Conservation (phyloP, 2,797 vertebrate genomes). For the Mycteria americana region DNA sequence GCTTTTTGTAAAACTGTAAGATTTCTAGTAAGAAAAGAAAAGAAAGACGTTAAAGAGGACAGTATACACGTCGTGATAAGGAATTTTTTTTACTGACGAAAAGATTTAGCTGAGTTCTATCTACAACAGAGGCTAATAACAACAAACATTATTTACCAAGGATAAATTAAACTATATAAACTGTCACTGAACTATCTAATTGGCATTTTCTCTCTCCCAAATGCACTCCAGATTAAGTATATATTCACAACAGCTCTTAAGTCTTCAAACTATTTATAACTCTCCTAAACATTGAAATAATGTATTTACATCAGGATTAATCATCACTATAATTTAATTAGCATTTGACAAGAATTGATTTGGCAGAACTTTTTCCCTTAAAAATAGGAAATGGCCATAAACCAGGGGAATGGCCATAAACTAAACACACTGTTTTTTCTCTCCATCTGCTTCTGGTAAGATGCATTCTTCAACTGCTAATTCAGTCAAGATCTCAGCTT, state of each 20-base stretch:
- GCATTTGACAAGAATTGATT: slow-evolving; percentile 78
- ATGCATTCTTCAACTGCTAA: slow-evolving; percentile 74
- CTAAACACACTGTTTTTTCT: slow-evolving; percentile 67
- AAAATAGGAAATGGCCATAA: slow-evolving; percentile 76
- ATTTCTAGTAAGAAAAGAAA: not conserved
- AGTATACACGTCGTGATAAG: not conserved
- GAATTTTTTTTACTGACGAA: not conserved
- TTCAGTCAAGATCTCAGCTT: slow-evolving; percentile 76
- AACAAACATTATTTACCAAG: slow-evolving; percentile 38
- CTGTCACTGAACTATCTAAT: slow-evolving; percentile 48
- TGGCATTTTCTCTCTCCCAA: slow-evolving; percentile 33
- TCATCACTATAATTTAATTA: slow-evolving; percentile 81
- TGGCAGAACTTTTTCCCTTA: slow-evolving; percentile 72
- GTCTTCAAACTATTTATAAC: slow-evolving; percentile 72
- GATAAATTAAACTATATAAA: slow-evolving; percentile 29
- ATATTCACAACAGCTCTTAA: slow-evolving; percentile 49
- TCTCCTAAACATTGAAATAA: slow-evolving; percentile 67
- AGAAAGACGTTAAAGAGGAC: not conserved
- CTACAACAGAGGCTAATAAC: slow-evolving; percentile 33
- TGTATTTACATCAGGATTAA: slow-evolving; percentile 75
- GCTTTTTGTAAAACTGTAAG: not conserved
- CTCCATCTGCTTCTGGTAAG: slow-evolving; percentile 80
- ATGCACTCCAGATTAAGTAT: slow-evolving; percentile 35
- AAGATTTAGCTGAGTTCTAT: slow-evolving; percentile 10
- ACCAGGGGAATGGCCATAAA: slow-evolving; percentile 62